Evolutionary conservation across 2,113 vertebrate genomes (phyloP), one percentile per base, ranked within the genome.

Genomic region (Oenanthe oenanthe): DNA sequence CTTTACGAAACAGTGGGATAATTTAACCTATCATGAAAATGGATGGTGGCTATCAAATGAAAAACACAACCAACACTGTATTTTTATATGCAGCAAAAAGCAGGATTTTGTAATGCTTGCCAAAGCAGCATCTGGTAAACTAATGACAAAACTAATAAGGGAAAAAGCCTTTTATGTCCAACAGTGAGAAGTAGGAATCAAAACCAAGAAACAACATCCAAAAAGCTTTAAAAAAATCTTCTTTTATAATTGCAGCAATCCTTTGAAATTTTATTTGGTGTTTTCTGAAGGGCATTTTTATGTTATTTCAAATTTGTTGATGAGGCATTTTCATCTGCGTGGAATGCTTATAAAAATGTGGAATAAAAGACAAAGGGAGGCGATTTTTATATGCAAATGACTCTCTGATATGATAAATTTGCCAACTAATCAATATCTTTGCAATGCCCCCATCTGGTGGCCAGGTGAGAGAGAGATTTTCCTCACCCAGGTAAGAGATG

Each of bases 371-470:
- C 2, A 72, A 19, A 58, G 6, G 8, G 5, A 57, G 10, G 12
- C 17, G 6, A 53, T 73, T 79, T 91, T 72, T 61, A 19, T 26
- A 43, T 17, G 13, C 28, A 76, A 66, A 73, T 28, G 24, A 54
- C 42, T 79, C 54, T 31, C 7, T 28, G 5, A 54, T 32, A 26
- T 1, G 5, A 25, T 12, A 48, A 2, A 1, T 38, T 61, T 78
- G 28, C 21, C 48, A 43, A 57, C 72, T 92, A 95, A 96, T 77
- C 80, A 65, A 83, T 95, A 88, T 73, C 81, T 91, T 95, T 38
- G 50, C 87, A 95, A 89, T 95, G 88, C 71, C 73, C 93, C 93
- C 92, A 89, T 43, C 90, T 94, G 96, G 85, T 94, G 93, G 95
- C 50, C 90, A 96, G 95, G 96, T 96, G 78, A 45, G 45, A 87